Conservation (phyloP, 1,140 invertebrate genomes). For the Mesaphorura yosii region DNA sequence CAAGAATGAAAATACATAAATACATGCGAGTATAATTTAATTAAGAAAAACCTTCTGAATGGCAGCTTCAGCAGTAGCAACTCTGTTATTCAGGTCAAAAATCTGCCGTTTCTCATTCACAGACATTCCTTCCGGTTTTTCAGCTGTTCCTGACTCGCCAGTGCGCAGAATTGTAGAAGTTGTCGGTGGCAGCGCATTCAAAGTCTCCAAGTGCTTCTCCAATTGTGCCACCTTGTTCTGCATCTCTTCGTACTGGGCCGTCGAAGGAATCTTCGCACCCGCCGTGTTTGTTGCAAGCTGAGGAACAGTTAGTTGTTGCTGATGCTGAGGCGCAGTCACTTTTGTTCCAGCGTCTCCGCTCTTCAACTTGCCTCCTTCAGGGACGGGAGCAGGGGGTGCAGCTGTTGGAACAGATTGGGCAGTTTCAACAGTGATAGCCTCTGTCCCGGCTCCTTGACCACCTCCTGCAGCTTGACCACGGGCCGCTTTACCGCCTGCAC, state of each 20-base stretch:
- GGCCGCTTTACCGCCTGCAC: neutral
- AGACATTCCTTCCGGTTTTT: slow-evolving; percentile 17
- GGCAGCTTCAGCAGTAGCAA: slow-evolving; percentile 46
- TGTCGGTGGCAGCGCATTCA: slow-evolving; percentile 19
- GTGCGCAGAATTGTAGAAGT: slow-evolving; percentile 15
- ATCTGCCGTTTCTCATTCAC: slow-evolving; percentile 49
- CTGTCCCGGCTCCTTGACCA: too few species aligned
- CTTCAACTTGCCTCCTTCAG: too few species aligned
- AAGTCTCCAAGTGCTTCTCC: slow-evolving; percentile 20
- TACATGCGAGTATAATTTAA: neutral
- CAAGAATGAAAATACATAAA: neutral
- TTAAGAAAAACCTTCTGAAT: slow-evolving; percentile 41
- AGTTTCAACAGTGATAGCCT: too few species aligned
- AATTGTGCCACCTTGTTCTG: slow-evolving; percentile 19
- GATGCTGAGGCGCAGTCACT: too few species aligned
- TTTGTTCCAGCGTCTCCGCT: too few species aligned
- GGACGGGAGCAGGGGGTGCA: too few species aligned
- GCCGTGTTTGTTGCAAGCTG: neutral
- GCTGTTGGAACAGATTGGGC: too few species aligned
- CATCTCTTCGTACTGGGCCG: slow-evolving; percentile 1
- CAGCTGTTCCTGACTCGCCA: neutral
- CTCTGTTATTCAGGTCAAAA: slow-evolving; percentile 45
- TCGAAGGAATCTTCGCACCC: neutral
- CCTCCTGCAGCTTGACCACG: neutral
- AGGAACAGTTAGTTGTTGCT: too few species aligned